Evolutionary conservation across 2,888 invertebrate genomes (phyloP).

Genomic region (Yponomeuta cagnagella): DNA sequence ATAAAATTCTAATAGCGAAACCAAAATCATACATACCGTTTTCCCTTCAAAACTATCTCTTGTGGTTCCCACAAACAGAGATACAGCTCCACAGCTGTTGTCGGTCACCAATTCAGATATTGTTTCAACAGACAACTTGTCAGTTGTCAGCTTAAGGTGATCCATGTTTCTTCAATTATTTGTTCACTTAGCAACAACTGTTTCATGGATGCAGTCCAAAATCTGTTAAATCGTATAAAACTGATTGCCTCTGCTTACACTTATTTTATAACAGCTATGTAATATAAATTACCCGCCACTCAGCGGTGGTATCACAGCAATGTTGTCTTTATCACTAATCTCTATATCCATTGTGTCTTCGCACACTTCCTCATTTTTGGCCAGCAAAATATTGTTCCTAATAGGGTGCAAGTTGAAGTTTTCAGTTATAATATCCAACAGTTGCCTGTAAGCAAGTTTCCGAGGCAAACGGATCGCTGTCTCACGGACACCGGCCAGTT

Average conservation of each 20-base stretch:
- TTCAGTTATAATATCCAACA: slow-evolving; percentile 77
- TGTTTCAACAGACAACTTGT: slow-evolving; percentile 80
- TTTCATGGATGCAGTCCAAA: background rate
- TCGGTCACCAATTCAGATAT: slow-evolving; percentile 80
- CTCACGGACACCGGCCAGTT: slow-evolving; percentile 81
- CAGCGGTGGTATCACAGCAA: slow-evolving; percentile 95
- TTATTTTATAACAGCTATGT: slow-evolving; percentile 14
- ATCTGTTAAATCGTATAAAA: background rate
- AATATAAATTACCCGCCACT: slow-evolving; percentile 85
- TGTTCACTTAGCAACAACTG: too few species aligned
- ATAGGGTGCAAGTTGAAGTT: slow-evolving; percentile 81
- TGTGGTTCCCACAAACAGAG: slow-evolving; percentile 92
- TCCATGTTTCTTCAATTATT: slow-evolving; percentile 71
- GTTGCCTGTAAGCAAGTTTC: slow-evolving; percentile 70
- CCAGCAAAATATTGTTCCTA: slow-evolving; percentile 82
- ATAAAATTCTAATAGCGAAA: background rate
- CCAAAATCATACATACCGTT: slow-evolving; percentile 61
- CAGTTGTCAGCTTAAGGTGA: slow-evolving; percentile 79
- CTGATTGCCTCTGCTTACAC: background rate
- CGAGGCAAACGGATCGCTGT: slow-evolving; percentile 68
- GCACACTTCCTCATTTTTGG: slow-evolving; percentile 89
- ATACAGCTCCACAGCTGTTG: slow-evolving; percentile 89
- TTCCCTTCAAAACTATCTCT: slow-evolving; percentile 89
- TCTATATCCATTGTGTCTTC: slow-evolving; percentile 68
- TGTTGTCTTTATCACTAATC: slow-evolving; percentile 82